Evolutionary conservation across 2,888 invertebrate genomes (phyloP), one percentile per base, ranked within the genome.

Genomic region (Chrysolina americana): DNA sequence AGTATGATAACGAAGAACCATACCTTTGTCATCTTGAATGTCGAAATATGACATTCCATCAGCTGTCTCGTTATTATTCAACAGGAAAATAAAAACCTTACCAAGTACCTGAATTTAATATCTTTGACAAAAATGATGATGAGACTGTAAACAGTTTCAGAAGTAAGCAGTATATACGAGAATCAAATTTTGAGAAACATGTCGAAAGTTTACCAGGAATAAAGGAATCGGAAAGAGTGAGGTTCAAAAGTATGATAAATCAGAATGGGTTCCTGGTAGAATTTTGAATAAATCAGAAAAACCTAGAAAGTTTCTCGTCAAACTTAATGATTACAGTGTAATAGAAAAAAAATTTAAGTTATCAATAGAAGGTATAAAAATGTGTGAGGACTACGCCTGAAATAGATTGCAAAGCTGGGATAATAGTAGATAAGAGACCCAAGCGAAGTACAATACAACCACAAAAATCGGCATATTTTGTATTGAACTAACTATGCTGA

Each of bases 21-120:
- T 62, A 64, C 19, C 41, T 64, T 17, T 41, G 64, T n/a, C 17
- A 41, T 17, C 41, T 64, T n/a, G 62, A 28, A 62, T 62, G 28
- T 62, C 23, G 62, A 62, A 48, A 48, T 48, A 48, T 48, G 48
- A 48, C 41, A 48, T 48, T 48, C 48, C 48, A n/a, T 48, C 66
- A 50, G 48, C 23, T 15, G 41, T 15, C 19, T 19, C 11, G 15
- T 48, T 48, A 48, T 48, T 48, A 48, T 48, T 48, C 15, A 48
- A 48, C 48, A 48, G 48, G n/a, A n/a, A n/a, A n/a, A n/a, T n/a
- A n/a, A n/a, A 48, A 48, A 48, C 9, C 48, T 48, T 48, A 48
- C 48, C n/a, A n/a, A n/a, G n/a, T 48, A 8, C 48, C 48, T 15
- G 48, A 48, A 48, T 8, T 48, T 48, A 48, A 48, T n/a, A 48